Evolutionary conservation across 2,797 vertebrate genomes (phyloP).

Genomic region (Darevskia nairensis): DNA sequence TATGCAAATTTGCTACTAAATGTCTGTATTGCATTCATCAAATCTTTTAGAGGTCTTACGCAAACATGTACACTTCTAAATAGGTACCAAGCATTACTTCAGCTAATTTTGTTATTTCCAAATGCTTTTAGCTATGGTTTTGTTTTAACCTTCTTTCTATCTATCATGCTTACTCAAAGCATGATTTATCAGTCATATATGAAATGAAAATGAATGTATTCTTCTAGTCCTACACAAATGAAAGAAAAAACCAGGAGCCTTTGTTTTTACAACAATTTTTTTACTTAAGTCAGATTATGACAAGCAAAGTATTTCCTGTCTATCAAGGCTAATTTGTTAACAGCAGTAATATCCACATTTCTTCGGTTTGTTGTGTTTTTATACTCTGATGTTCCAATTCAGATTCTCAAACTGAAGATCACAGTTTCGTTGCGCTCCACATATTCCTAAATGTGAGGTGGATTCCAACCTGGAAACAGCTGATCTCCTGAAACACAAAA

Average conservation of each 20-base stretch:
- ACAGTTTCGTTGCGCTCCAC: neutral
- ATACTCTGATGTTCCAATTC: slow-evolving; percentile 3
- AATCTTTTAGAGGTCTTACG: too few species aligned
- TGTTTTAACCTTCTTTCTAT: too few species aligned
- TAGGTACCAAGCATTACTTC: too few species aligned
- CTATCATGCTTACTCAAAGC: too few species aligned
- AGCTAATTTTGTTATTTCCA: too few species aligned
- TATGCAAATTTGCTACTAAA: too few species aligned
- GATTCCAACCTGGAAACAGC: slow-evolving; percentile 32
- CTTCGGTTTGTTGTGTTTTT: neutral
- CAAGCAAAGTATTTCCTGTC: neutral
- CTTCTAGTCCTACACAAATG: neutral
- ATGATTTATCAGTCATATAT: too few species aligned
- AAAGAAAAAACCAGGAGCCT: slow-evolving; percentile 18
- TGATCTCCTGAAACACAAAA: slow-evolving; percentile 35
- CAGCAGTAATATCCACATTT: neutral
- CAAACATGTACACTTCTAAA: too few species aligned
- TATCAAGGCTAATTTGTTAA: slow-evolving; percentile 13
- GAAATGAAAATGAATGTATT: too few species aligned
- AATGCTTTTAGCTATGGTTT: too few species aligned
- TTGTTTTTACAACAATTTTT: slow-evolving; percentile 17
- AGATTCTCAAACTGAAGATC: slow-evolving; percentile 2
- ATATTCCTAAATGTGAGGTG: slow-evolving; percentile 9
- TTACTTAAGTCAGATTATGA: slow-evolving; percentile 17
- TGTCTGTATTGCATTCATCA: too few species aligned